Evolutionary conservation across 1,140 invertebrate genomes (phyloP).

Genomic region (Myzus persicae): DNA sequence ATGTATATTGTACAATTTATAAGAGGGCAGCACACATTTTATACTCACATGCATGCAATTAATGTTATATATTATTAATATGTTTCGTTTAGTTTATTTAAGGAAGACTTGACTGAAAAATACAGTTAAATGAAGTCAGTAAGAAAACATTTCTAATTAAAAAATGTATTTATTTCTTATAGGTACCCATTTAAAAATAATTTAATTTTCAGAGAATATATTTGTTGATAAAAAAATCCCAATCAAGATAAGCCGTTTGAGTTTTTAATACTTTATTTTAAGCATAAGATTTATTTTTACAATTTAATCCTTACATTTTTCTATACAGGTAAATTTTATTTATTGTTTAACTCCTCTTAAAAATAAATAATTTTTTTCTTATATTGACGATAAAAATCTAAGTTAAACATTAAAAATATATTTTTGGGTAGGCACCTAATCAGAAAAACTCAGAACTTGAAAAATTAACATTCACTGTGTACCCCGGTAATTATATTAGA

Average conservation of each 20-base stretch:
- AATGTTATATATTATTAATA: background rate
- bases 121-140: background rate
- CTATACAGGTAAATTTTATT: background rate
- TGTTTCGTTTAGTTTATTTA: background rate
- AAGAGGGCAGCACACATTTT: background rate
- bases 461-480: background rate
- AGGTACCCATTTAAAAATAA: background rate
- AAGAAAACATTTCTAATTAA: too few species aligned
- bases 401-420: background rate
- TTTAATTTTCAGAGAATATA: background rate
- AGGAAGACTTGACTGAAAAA: background rate
- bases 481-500: too few species aligned
- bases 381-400: background rate
- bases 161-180: background rate
- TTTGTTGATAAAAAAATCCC: background rate
- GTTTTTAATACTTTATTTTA: constrained; percentile 1
- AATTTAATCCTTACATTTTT: background rate
- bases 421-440: background rate
- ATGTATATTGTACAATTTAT: background rate
- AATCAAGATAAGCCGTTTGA: background rate
- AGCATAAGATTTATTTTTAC: background rate
- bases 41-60: background rate
- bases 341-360: background rate
- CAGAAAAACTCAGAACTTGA: background rate
- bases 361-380: background rate